These are phyloP conservation scores for Volucella bombylans DNA, from an alignment of 2,888 invertebrate genomes.

Conservation along the genomic window DNA sequence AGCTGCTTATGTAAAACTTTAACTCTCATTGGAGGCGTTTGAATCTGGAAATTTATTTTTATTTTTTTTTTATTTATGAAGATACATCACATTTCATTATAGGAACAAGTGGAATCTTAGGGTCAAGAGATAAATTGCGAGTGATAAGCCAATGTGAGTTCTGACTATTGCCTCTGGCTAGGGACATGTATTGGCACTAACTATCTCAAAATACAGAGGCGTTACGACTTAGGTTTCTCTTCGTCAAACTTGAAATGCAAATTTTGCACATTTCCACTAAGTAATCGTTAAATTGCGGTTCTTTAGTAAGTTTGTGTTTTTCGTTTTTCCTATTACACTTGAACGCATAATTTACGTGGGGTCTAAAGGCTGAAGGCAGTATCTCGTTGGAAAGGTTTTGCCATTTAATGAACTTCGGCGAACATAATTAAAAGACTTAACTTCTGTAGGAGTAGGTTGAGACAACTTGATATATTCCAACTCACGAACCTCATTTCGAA, in stretches of 20 bases:
- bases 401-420: constrained; percentile 39
- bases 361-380: constrained; percentile 29
- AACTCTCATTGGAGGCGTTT: not conserved
- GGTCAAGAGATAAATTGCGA: not conserved
- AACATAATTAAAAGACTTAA: constrained; percentile 47
- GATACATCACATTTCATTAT: not conserved
- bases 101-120: not conserved
- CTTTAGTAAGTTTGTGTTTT: not conserved
- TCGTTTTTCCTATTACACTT: constrained; percentile 28
- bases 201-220: constrained; percentile 51
- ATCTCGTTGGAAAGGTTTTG: constrained; percentile 22
- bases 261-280: constrained; percentile 25
- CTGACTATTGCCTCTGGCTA: not conserved
- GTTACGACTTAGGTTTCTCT: constrained; percentile 49
- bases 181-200: constrained; percentile 5
- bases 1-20: constrained; percentile 26
- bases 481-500: not conserved
- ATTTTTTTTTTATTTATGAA: too few species aligned
- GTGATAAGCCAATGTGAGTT: constrained; percentile 2
- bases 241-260: constrained; percentile 61
- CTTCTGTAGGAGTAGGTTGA: constrained; percentile 8
- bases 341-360: constrained; percentile 56
- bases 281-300: constrained; percentile 12
- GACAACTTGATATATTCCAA: constrained; percentile 17
- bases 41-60: too few species aligned